Percentiles rank a stretch among this genome's conserved stretches.
phyloP scores from a whole-genome alignment of 2,113 vertebrate species.

The Rhabdornis inornatus region DNA sequence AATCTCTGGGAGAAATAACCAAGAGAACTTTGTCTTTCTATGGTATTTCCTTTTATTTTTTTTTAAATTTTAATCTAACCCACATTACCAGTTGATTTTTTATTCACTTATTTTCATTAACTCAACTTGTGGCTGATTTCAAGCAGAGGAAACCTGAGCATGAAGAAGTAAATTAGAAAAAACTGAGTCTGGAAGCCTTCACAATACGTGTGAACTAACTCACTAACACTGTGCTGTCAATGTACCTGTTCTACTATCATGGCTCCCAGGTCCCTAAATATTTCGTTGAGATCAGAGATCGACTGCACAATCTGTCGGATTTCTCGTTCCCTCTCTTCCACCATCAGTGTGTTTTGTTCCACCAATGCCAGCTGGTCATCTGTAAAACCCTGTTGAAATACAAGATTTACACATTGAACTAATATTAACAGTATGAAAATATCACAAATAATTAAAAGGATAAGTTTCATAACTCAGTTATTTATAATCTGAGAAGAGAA shows the following conservation, averaged over 20 bases:
- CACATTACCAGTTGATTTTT: not conserved
- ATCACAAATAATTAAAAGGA: not conserved
- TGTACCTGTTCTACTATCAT: conserved; percentile 97
- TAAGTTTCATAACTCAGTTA: not conserved
- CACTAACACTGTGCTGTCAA: not conserved
- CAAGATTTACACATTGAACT: not conserved
- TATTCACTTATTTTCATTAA: not conserved
- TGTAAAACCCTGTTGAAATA: conserved; percentile 84
- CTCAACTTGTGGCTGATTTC: not conserved
- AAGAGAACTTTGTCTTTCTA: not conserved
- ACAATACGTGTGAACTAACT: no score
- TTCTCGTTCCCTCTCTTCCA: conserved; percentile 91
- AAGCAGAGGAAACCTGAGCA: not conserved
- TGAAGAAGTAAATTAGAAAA: not conserved
- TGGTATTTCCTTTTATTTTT: not conserved
- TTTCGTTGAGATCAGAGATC: conserved; percentile 94
- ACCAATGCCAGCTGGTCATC: conserved; percentile 90
- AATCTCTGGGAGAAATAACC: not conserved
- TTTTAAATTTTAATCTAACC: not conserved
- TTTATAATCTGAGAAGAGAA: not conserved
- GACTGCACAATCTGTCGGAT: conserved; percentile 97
- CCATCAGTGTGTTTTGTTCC: conserved; percentile 88
- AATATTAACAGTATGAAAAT: not conserved
- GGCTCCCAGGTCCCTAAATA: conserved; percentile 91
- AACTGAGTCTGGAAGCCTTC: not conserved